Percentiles rank a stretch among this genome's conserved stretches.
Conservation (phyloP, 2,113 vertebrate species). For the Lathamus discolor region DNA sequence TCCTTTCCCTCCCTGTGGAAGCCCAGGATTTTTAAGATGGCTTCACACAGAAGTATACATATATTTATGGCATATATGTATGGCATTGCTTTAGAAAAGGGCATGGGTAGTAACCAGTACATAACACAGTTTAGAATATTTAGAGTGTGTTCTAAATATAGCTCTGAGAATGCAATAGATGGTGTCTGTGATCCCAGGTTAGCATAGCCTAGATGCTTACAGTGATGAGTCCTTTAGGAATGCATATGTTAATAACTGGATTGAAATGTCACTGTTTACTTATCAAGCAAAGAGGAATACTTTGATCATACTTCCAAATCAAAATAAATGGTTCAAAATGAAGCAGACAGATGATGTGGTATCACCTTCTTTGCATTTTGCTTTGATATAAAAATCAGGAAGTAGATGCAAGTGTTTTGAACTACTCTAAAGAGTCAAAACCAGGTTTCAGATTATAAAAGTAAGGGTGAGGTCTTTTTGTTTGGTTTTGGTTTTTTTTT, state of each 20-base stretch:
- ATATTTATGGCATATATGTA: neutral
- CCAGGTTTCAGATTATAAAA: neutral
- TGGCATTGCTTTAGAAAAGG: neutral
- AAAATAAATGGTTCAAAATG: slow-evolving; percentile 42
- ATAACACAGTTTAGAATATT: neutral
- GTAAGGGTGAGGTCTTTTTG: neutral
- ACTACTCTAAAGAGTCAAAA: neutral
- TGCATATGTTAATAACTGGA: neutral
- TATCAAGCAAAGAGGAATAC: neutral
- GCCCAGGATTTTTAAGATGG: neutral
- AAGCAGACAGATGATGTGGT: slow-evolving; percentile 1
- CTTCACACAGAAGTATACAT: neutral
- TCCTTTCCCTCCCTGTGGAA: neutral
- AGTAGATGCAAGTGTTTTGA: slow-evolving; percentile 22
- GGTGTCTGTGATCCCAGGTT: neutral
- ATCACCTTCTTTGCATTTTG: slow-evolving; percentile 36
- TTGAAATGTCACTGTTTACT: slow-evolving; percentile 27
- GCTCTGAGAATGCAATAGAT: neutral
- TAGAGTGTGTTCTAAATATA: slow-evolving; percentile 7
- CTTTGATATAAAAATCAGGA: slow-evolving; percentile 37
- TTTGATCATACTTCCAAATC: slow-evolving; percentile 54
- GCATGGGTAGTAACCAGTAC: neutral
- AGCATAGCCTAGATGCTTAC: neutral
- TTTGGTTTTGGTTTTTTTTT: neutral
- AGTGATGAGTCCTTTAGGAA: slow-evolving; percentile 12